Evolutionary conservation across 92 coral and sea anemone species (phyloP), one percentile per base, ranked within the genome.

Genomic region (Umimayanthus kanabou): DNA sequence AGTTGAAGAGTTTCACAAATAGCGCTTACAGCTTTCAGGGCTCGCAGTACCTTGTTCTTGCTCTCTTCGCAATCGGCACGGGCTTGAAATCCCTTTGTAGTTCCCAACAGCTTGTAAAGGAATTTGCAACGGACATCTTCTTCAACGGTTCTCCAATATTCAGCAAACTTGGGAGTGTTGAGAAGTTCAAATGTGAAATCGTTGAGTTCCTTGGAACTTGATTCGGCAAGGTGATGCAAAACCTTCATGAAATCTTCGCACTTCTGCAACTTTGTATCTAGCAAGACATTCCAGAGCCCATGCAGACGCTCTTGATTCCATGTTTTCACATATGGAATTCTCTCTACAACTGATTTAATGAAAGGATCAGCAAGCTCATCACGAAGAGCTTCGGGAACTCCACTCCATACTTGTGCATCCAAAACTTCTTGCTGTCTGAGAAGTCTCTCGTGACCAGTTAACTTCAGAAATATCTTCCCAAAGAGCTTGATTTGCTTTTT

Each of bases 341-440:
- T 93, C 5, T 53, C 49, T 9, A 42, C 40, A 76, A 93, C 39
- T 53, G 39, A 88, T 5, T 91, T 29, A 16, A 85, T 86, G 77
- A 91, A 91, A 10, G 85, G 88, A 71, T 11, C 77, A 14, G 94
- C 94, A 11, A 92, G 50, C 15, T 71, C 70, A 1, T 74, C 64
- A 16, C 81, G 90, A 28, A 94, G 72, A 3, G 50, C 80, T 37
- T 73, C 67, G 13, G 96, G 96, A 20, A 87, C 87, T 29, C 53
- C 79, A 29, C 67, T 9, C 96, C 96, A 94, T 39, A 90, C 88
- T 18, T 47, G 30, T 0, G 85, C 15, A 2, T 91, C 61, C 1
- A 93, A 88, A 39, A 91, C 53, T 39, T 91, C 91, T 39, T 89
- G 91, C 40, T 85, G 88, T 47, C 76, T 65, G 25, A 73, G 77